Evolutionary conservation across 2,113 vertebrate genomes (phyloP), one percentile per base, ranked within the genome.

Genomic region (Athene noctua): DNA sequence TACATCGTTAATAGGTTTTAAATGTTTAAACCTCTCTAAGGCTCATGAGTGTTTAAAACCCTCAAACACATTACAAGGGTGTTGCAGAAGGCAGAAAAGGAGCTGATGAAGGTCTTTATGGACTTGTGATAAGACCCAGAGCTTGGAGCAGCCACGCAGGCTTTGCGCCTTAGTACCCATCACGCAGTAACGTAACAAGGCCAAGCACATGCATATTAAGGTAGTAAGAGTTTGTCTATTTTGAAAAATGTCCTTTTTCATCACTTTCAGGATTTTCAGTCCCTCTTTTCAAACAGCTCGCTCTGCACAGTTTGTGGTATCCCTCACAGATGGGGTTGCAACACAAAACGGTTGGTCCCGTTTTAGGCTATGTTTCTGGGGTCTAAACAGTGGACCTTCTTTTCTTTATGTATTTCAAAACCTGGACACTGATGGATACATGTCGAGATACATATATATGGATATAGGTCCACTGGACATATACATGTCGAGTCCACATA

Each of bases 11-110:
- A 89, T 65, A 89, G 72, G 70, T 72, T 96, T 95, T 92, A 89
- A 91, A 89, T 94, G 77, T 86, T 95, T 94, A 94, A 96, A 89
- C 32, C 47, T 66, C 89, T 96, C 80, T 74, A 83, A 47, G 55
- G 82, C 32, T 94, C 52, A 84, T 44, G 65, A 42, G 63, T 81
- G 27, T 78, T 94, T 92, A 68, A 94, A 92, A 47, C 57, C 15
- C 1, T 92, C 73, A 72, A 79, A 91, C 40, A 61, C 40, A 72
- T 73, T 70, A 77, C 8, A 49, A 34, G 10, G n/a, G 20, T 68
- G 34, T 42, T 77, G 54, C 5, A 6, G 47, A 86, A 88, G 38
- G 63, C 59, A 75, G 34, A 49, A 83, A 68, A 79, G 49, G 47
- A 93, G 83, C 27, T 77, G 71, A 38, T 71, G 36, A 71, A 26